Base-by-base conservation (phyloP, 2,113 vertebrate species). In the Hemiprocne comata region DNA sequence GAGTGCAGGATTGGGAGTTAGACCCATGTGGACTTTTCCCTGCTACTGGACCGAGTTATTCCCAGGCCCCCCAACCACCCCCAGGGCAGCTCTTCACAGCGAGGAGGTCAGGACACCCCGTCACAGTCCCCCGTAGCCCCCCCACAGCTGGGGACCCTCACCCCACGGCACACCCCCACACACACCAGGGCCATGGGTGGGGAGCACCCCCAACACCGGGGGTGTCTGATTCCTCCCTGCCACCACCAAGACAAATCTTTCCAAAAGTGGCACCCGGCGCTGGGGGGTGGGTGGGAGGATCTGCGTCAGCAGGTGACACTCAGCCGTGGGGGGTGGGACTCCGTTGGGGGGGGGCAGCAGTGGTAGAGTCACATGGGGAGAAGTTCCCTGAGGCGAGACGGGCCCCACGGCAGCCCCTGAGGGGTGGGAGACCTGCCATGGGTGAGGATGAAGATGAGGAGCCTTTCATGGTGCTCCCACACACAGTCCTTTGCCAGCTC, bases 291-390 rank as follows among this genome's bases (percentile, higher is more conserved):
- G 95, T 95, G 95, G 97, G 96, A 96, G 94, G 93, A 94, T 93
- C 86, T 96, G 79, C 92, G 91, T 97, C 97, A 96, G 84, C 54
- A 5, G 42, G 73, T 81, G 96, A 87, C 88, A 94, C 84, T 82
- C 69, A 74, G 87, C 82, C 24, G 31, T 9, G 46, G 46, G 46
- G 46, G 17, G 10, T 46, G 44, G 46, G 46, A 46, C 46, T 46
- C 46, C 16, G 17, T 46, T 8, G 19, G 46, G 46, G 73, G 74
- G 79, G 71, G 85, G 85, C 93, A 69, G 85, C 88, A 65, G 79
- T 4, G 2, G n/a, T n/a, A 96, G 96, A 96, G 67, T 97, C 96
- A 96, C 12, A 0, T 7, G 0, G 18, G n/a, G 81, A 91, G 90
- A 91, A 94, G 78, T 61, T 94, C 71, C 90, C 87, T 1, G 0